These are phyloP conservation scores for Oscheius sp. DNA, from an alignment of 2,888 invertebrate genomes.

Conservation along the genomic window DNA sequence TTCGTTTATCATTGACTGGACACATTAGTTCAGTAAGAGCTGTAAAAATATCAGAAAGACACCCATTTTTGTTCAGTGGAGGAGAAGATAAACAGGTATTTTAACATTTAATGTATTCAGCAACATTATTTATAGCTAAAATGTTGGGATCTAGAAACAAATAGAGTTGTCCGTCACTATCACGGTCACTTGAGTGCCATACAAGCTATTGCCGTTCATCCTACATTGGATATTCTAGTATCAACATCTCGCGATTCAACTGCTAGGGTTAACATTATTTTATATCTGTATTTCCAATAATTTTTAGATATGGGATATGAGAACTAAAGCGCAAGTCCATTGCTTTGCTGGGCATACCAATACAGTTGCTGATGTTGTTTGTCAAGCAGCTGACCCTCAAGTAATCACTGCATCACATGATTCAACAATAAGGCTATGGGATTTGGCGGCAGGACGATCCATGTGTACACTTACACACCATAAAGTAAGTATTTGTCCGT, in stretches of 20 bases:
- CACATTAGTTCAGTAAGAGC: slow-evolving; percentile 98
- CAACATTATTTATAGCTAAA: slow-evolving; percentile 77
- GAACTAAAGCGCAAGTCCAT: slow-evolving; percentile 97
- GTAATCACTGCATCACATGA: slow-evolving; percentile 79
- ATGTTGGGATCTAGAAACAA: slow-evolving; percentile 99
- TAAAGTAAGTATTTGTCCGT: slow-evolving; percentile 74
- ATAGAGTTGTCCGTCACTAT: slow-evolving; percentile 90
- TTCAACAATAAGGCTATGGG: slow-evolving; percentile 95
- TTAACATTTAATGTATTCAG: not conserved
- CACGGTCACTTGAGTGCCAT: slow-evolving; percentile 98
- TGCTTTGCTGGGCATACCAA: slow-evolving; percentile 94
- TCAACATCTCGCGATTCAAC: slow-evolving; percentile 94
- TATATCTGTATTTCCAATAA: not conserved
- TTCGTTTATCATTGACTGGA: slow-evolving; percentile 96
- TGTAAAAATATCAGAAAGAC: slow-evolving; percentile 88
- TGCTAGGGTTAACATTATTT: slow-evolving; percentile 77
- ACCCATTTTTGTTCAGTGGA: slow-evolving; percentile 97
- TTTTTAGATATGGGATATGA: slow-evolving; percentile 89
- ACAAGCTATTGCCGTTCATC: slow-evolving; percentile 88
- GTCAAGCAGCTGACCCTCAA: slow-evolving; percentile 93
- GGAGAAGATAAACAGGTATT: slow-evolving; percentile 90
- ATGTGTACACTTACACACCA: slow-evolving; percentile 95
- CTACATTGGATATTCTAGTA: slow-evolving; percentile 90
- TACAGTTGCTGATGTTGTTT: slow-evolving; percentile 91
- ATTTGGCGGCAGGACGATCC: slow-evolving; percentile 92